phyloP scores from a whole-genome alignment of 2,113 vertebrate species.

The Microcebus ravelobensis region DNA sequence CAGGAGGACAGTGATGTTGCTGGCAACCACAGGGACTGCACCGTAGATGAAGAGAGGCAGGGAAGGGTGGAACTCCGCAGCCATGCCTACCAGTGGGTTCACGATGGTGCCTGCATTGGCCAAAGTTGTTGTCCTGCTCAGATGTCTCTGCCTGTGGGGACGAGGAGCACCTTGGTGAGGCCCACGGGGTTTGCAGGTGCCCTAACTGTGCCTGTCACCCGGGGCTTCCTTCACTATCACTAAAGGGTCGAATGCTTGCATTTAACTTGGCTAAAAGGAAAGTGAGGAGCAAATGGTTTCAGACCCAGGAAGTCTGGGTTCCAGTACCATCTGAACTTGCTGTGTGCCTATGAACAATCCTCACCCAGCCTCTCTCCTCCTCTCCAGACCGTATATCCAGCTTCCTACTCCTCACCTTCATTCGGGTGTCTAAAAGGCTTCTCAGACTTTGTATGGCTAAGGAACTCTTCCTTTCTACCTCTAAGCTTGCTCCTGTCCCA shows the following conservation, averaged over 20 bases:
- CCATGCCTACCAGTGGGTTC: slow-evolving; percentile 87
- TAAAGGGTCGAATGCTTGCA: not conserved
- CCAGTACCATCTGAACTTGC: not conserved
- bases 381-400: not conserved
- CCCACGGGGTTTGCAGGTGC: not conserved
- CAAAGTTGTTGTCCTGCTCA: slow-evolving; percentile 88
- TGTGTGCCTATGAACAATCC: not conserved
- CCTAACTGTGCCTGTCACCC: not conserved
- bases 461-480: not conserved
- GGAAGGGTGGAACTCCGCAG: slow-evolving; percentile 74
- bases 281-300: not conserved
- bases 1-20: slow-evolving; percentile 85
- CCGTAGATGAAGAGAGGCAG: slow-evolving; percentile 89
- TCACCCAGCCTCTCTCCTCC: not conserved
- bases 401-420: not conserved
- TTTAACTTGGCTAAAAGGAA: not conserved
- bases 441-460: not conserved
- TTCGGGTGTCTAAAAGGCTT: not conserved
- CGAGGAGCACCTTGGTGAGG: not conserved
- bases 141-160: slow-evolving; percentile 87
- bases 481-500: not conserved
- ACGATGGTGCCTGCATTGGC: slow-evolving; percentile 88
- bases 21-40: slow-evolving; percentile 84
- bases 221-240: not conserved
- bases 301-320: not conserved